phyloP scores from a whole-genome alignment of 1,140 invertebrate species.

The Platyscapa corneri region DNA sequence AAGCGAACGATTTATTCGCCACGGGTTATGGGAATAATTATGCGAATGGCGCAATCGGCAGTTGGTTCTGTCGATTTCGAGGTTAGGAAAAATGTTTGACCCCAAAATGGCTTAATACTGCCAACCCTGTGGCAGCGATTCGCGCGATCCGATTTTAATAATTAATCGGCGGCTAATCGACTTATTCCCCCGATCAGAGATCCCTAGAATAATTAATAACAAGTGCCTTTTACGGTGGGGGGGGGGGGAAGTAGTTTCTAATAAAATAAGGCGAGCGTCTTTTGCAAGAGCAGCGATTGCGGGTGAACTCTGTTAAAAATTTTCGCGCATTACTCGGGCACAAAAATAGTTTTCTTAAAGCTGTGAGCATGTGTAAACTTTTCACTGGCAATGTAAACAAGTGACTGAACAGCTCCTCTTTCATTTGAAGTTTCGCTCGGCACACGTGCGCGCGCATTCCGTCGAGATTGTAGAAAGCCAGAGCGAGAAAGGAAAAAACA shows the following conservation, averaged over 20 bases:
- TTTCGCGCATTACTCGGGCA: background rate
- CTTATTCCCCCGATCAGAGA: too few relatives aligned
- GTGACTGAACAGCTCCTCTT: constrained; percentile 36
- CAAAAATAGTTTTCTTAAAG: constrained; percentile 8
- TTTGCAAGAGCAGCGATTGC: background rate
- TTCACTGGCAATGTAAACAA: constrained; percentile 27
- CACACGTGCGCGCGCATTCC: constrained; percentile 39
- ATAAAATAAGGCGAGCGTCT: background rate
- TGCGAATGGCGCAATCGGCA: background rate
- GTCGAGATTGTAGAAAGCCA: constrained; percentile 52
- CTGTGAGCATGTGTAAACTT: constrained; percentile 9
- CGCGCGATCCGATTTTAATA: too few relatives aligned
- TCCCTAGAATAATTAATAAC: too few relatives aligned
- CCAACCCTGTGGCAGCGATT: too few relatives aligned
- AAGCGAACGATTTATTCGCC: background rate
- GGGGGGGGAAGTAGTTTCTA: background rate
- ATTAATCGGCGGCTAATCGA: too few relatives aligned
- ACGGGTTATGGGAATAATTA: background rate
- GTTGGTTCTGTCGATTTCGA: background rate
- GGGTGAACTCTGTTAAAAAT: background rate
- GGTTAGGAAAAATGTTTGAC: too few relatives aligned
- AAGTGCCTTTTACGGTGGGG: too few relatives aligned
- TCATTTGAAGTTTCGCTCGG: background rate
- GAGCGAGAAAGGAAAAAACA: constrained; percentile 49
- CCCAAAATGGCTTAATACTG: background rate